Conservation (phyloP, 2,797 vertebrate genomes). For the Gymnopithys bicolor region DNA sequence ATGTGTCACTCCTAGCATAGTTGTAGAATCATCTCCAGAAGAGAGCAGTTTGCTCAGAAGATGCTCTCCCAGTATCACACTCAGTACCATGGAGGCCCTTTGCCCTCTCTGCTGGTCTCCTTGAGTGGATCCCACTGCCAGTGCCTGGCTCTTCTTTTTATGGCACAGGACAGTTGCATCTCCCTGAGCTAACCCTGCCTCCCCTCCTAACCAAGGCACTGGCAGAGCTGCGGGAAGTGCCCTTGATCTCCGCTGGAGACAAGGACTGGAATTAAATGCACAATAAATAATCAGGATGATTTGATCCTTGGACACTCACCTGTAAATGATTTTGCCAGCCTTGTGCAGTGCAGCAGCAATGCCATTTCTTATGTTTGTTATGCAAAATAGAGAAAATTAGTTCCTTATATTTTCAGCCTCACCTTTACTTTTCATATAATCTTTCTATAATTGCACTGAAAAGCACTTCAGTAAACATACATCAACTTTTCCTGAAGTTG, state of each 20-base stretch:
- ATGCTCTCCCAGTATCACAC: neutral
- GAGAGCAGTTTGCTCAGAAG: neutral
- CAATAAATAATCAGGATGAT: neutral
- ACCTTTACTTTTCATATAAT: neutral
- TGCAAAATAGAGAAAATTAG: neutral
- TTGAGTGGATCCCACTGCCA: neutral
- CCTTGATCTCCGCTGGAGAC: neutral
- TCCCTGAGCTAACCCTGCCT: neutral
- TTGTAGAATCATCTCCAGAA: neutral
- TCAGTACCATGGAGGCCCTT: neutral
- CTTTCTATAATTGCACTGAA: neutral
- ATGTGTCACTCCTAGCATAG: neutral
- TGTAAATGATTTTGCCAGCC: neutral
- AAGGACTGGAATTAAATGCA: neutral
- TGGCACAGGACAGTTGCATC: neutral
- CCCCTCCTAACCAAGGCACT: neutral
- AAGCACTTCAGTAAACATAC: neutral
- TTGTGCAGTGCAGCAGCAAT: fast-evolving
- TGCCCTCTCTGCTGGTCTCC: fast-evolving
- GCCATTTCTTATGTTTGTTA: neutral
- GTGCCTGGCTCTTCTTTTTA: neutral
- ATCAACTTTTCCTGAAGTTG: neutral
- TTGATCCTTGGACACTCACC: neutral
- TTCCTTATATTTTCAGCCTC: neutral
- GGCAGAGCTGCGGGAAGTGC: neutral